Base-by-base conservation (phyloP, 2,888 invertebrate species). In the Pseudococcus viburni region DNA sequence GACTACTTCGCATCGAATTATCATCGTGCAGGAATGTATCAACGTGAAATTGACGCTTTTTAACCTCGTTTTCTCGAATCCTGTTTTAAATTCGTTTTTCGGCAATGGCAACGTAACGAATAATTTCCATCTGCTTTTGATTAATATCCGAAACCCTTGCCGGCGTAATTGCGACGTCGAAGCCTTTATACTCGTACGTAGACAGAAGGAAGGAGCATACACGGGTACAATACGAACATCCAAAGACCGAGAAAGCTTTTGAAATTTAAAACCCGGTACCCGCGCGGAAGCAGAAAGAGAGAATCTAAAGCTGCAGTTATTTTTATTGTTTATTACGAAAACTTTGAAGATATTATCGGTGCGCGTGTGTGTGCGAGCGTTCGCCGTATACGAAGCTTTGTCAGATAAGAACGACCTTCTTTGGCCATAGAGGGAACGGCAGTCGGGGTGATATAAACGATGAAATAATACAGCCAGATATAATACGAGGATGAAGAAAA, bases 311-410 rank as follows among this genome's bases (percentile, higher is more conserved):
- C 59, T 59, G 59, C 59, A 59, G 59, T 59, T 59, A 59, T 59
- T 59, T 59, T 59, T 59, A 59, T 59, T 59, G 59, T 59, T 59
- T 59, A 59, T 59, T 59, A 59, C 59, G 59, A 59, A 59, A 59
- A 59, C 59, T 59, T 59, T 59, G 59, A 59, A 59, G 59, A 59
- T 59, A 59, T 59, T 59, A 59, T 59, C 59, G 59, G n/a, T n/a
- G 19, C 9, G 19, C 19, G 1, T n/a, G 59, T 59, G 19, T 59
- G 59, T 19, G 19, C 59, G 59, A 59, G 19, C 26, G 26, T 33
- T 33, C 26, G 26, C 3, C 9, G 59, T 19, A 59, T n/a, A 59
- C 59, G 19, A 3, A 59, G 19, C 59, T 59, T 8, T 19, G 7
- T 6, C 59, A 59, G 59, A 59, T 59, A 59, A 59, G 59, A 12